Base-by-base conservation (phyloP, 2,113 vertebrate species). In the Peromyscus polionotus region DNA sequence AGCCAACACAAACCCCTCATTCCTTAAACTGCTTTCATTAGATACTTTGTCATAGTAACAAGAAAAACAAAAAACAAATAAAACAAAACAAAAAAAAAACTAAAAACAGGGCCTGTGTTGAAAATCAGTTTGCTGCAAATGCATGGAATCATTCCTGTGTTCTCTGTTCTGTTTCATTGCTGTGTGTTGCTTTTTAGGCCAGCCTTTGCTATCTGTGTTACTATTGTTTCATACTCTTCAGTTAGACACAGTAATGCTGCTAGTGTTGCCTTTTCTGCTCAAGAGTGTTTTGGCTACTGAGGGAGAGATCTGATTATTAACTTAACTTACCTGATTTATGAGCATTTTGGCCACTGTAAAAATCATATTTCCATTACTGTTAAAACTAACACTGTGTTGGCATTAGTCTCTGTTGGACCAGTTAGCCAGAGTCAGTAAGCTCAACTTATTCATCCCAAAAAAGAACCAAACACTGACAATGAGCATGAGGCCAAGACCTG, bases 311-410 rank as follows among this genome's bases (percentile, higher is more conserved):
- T 81, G 16, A 72, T 94, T 88, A 79, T 22, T 85, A 86, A 87
- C 67, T 22, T 85, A 86, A 87, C 67, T 83, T 95, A 77, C 13
- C 19, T 88, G 79, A 75, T 87, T 94, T 83, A 36, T 33, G 33
- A 93, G 72, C 57, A 42, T 72, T 63, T 61, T 95, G 33, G n/a
- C 36, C 67, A 88, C 39, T 39, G 81, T 39, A 70, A 26, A 91
- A 95, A 84, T 11, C 5, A 1, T 54, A 88, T n/a, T 90, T 93
- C 6, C 28, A 1, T 90, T 73, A 39, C 91, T 73, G 61, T 42
- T 87, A 76, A 36, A 73, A 91, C 63, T 36, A 90, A 77, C 11
- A 7, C n/a, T 70, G 8, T 42, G 7, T 57, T 93, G 95, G 17
- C 6, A 6, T 88, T 85, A n/a, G 42, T 90, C 12, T 91, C 10